These are phyloP conservation scores for Agrotis clavis DNA, from an alignment of 2,888 invertebrate genomes.

Conservation along the genomic window DNA sequence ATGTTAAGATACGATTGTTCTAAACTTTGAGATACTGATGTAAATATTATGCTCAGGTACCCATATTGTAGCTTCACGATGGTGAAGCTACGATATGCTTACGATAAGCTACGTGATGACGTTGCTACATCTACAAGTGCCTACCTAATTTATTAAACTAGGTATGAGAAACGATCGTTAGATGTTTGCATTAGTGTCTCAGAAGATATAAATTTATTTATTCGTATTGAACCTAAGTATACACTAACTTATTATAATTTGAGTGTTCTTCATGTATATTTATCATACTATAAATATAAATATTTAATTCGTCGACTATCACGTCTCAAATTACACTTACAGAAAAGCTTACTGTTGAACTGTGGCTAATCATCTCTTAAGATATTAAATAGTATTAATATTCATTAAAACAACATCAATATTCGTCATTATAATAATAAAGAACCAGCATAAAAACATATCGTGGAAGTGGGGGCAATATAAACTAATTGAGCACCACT, in stretches of 20 bases:
- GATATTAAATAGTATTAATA: conserved; percentile 15
- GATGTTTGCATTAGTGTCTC: conserved; percentile 18
- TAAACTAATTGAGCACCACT: conserved; percentile 64
- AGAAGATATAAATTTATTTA: conserved; percentile 9
- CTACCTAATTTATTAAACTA: neutral
- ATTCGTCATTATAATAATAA: conserved; percentile 52
- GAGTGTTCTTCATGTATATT: conserved; percentile 26
- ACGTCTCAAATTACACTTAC: conserved; percentile 2
- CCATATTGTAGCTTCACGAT: neutral
- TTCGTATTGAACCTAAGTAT: conserved; percentile 23
- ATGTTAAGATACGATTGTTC: conserved; percentile 62
- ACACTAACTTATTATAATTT: conserved; percentile 21
- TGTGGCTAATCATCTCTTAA: conserved; percentile 9
- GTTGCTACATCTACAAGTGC: neutral
- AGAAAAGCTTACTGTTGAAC: conserved; percentile 9
- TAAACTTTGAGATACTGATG: conserved; percentile 43
- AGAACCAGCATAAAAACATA: conserved; percentile 83
- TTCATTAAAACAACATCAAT: conserved; percentile 36
- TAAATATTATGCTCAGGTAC: neutral
- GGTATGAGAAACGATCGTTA: neutral
- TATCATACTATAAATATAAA: conserved; percentile 15
- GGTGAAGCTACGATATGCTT: neutral
- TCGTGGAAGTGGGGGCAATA: conserved; percentile 73
- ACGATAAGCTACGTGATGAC: too few species aligned
- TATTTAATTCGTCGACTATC: conserved; percentile 8